phyloP scores from a whole-genome alignment of 2,113 vertebrate genomes.

The Phrynosoma platyrhinos region DNA sequence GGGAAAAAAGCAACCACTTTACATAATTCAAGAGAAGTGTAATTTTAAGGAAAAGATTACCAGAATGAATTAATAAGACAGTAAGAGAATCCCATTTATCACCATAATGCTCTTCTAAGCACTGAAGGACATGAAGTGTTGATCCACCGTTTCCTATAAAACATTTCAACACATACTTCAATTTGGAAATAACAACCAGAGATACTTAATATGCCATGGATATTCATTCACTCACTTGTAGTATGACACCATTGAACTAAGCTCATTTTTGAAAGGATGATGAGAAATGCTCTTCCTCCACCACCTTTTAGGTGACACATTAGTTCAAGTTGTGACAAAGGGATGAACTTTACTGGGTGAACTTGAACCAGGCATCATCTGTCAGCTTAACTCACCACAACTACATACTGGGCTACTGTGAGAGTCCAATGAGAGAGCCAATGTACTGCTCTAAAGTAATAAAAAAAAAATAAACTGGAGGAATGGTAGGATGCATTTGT shows the following conservation, averaged over 20 bases:
- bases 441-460: background rate
- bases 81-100: slow-evolving; percentile 79
- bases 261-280: fast-evolving
- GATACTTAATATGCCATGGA: background rate
- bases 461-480: no score
- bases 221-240: background rate
- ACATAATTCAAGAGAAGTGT: slow-evolving; percentile 16
- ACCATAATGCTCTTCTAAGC: slow-evolving; percentile 83
- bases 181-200: background rate
- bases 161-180: background rate
- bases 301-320: background rate
- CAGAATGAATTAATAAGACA: slow-evolving; percentile 93
- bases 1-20: background rate
- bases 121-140: slow-evolving; percentile 84
- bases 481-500: background rate
- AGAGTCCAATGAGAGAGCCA: background rate
- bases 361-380: background rate
- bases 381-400: background rate
- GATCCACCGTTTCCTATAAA: slow-evolving; percentile 94
- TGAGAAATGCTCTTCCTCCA: background rate
- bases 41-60: slow-evolving; percentile 72
- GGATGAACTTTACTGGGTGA: background rate
- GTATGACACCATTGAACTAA: background rate
- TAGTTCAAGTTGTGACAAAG: background rate
- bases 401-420: background rate